These are phyloP conservation scores for Burhinus oedicnemus DNA, from an alignment of 2,113 vertebrate genomes.

Conservation along the genomic window DNA sequence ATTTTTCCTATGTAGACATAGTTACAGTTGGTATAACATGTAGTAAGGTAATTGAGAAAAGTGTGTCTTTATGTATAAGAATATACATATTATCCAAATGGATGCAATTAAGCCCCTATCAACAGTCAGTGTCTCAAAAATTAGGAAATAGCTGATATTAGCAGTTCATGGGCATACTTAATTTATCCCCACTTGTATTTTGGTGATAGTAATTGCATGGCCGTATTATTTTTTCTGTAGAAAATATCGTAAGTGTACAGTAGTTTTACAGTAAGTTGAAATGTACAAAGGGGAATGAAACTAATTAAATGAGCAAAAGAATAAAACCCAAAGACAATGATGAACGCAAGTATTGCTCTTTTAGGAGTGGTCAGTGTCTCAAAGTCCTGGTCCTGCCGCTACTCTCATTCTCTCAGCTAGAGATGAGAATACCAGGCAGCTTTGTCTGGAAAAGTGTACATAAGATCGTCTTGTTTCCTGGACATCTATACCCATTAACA, in stretches of 20 bases:
- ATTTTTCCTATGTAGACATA: not conserved
- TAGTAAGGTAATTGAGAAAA: conserved; percentile 4
- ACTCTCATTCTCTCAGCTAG: too few species aligned
- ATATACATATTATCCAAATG: not conserved
- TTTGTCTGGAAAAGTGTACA: too few species aligned
- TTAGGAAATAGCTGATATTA: not conserved
- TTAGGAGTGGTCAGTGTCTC: too few species aligned
- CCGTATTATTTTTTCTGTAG: not conserved
- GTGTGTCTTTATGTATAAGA: not conserved
- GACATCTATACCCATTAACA: too few species aligned
- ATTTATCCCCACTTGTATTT: not conserved
- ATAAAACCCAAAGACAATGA: not conserved
- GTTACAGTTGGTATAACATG: not conserved
- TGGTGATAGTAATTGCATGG: not conserved
- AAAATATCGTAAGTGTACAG: not conserved
- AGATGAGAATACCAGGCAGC: too few species aligned
- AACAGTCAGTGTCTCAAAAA: not conserved
- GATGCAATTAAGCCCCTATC: not conserved
- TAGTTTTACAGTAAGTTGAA: not conserved
- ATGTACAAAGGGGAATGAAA: not conserved
- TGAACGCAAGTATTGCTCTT: not conserved
- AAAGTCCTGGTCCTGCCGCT: too few species aligned
- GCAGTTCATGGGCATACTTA: not conserved
- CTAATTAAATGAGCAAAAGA: not conserved
- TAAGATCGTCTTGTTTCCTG: too few species aligned